Evolutionary conservation across 92 coral and sea anemone species (phyloP).

Genomic region (Umimayanthus kanabou): DNA sequence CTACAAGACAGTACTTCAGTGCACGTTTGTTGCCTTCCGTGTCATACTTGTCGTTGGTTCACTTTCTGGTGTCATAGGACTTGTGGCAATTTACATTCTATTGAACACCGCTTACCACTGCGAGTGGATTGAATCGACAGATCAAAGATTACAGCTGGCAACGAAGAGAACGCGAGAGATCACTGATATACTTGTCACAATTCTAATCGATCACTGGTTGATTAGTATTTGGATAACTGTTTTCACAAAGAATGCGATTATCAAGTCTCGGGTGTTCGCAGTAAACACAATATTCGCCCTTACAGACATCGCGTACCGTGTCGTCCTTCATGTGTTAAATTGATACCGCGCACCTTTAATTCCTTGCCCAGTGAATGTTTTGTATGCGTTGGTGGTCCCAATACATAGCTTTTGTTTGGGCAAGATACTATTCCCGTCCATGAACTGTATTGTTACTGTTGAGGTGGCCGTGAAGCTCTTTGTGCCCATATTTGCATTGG

Average conservation of each 20-base stretch:
- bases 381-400: background rate
- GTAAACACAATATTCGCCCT: slow-evolving; percentile 5
- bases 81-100: background rate
- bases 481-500: slow-evolving; percentile 12
- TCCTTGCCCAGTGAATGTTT: background rate
- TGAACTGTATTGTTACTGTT: background rate
- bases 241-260: slow-evolving; percentile 7
- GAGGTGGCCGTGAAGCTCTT: slow-evolving; percentile 20
- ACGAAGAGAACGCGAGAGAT: background rate
- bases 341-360: background rate
- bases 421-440: slow-evolving; percentile 16
- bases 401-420: background rate
- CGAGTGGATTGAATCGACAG: background rate
- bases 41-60: slow-evolving; percentile 10
- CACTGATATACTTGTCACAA: background rate
- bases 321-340: background rate
- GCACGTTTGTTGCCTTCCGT: background rate
- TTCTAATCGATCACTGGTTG: slow-evolving; percentile 34
- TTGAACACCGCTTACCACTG: slow-evolving; percentile 19
- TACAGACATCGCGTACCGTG: background rate
- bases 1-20: slow-evolving; percentile 13
- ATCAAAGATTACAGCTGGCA: slow-evolving; percentile 5
- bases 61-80: background rate
- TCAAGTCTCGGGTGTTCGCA: background rate
- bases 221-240: slow-evolving; percentile 17